Percentiles rank a stretch among this genome's conserved stretches.
These are phyloP conservation scores for Volucella inflata DNA, from an alignment of 2,888 invertebrate species.

Conservation along the genomic window DNA sequence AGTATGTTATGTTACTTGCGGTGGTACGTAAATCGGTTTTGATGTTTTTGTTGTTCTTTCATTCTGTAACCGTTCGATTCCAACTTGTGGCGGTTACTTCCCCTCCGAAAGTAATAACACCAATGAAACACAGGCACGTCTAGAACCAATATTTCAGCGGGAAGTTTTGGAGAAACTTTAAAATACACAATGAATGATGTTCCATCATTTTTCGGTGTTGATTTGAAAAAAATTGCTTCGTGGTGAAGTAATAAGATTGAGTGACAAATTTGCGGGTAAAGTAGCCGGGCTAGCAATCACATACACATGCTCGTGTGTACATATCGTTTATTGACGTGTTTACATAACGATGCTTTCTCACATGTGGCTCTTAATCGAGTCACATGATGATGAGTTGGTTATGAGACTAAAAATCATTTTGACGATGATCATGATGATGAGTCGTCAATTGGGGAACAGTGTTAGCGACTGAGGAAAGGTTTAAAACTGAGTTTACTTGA, in stretches of 20 bases:
- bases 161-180: slow-evolving; percentile 31
- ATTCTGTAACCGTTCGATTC: slow-evolving; percentile 43
- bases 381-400: slow-evolving; percentile 24
- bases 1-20: slow-evolving; percentile 24
- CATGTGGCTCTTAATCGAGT: slow-evolving; percentile 15
- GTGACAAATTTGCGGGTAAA: slow-evolving; percentile 9
- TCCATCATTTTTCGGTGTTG: background rate
- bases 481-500: no score
- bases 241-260: slow-evolving; percentile 29
- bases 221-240: slow-evolving; percentile 6
- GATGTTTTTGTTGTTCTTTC: background rate
- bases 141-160: background rate
- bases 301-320: no score
- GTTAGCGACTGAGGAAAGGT: background rate
- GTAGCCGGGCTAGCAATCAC: background rate
- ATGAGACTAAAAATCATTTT: slow-evolving; percentile 1
- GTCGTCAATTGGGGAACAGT: background rate
- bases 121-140: background rate
- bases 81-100: slow-evolving; percentile 30
- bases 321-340: background rate
- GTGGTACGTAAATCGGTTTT: slow-evolving; percentile 12
- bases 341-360: slow-evolving; percentile 6
- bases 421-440: background rate
- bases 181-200: slow-evolving; percentile 1
- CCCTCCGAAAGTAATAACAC: background rate